phyloP scores from a whole-genome alignment of 92 coral and sea anemone species.

The Zoanthus sociatus region DNA sequence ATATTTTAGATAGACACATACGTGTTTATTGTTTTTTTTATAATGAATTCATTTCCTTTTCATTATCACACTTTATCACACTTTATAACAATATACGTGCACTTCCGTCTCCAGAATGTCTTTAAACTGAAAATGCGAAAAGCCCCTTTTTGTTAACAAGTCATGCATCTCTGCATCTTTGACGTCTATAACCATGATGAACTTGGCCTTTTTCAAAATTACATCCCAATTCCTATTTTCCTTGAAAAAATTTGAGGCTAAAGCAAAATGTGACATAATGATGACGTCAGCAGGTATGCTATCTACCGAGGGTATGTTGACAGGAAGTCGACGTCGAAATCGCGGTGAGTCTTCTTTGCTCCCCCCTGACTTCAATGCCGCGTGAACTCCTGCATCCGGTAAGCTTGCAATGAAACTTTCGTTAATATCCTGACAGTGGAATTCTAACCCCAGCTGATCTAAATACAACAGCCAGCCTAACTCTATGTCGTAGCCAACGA shows the following conservation, averaged over 20 bases:
- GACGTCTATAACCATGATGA: constrained; percentile 36
- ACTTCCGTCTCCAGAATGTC: constrained; percentile 34
- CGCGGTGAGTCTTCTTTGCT: background rate
- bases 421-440: constrained; percentile 32
- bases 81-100: constrained; percentile 31
- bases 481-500: constrained; percentile 39
- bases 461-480: constrained; percentile 33
- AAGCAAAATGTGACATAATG: constrained; percentile 30
- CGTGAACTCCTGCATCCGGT: constrained; percentile 4
- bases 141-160: background rate
- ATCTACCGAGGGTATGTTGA: background rate
- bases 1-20: background rate
- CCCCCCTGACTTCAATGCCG: background rate
- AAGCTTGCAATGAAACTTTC: constrained; percentile 18
- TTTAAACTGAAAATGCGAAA: constrained; percentile 36
- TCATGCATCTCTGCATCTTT: constrained; percentile 22
- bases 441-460: constrained; percentile 35
- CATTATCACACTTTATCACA: background rate
- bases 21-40: background rate
- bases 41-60: background rate
- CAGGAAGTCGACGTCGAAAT: constrained; percentile 47
- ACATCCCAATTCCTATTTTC: constrained; percentile 8
- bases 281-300: constrained; percentile 44
- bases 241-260: constrained; percentile 29
- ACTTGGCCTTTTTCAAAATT: constrained; percentile 32